Evolutionary conservation across 2,113 vertebrate species (phyloP).

Genomic region (Uropsilus gracilis): DNA sequence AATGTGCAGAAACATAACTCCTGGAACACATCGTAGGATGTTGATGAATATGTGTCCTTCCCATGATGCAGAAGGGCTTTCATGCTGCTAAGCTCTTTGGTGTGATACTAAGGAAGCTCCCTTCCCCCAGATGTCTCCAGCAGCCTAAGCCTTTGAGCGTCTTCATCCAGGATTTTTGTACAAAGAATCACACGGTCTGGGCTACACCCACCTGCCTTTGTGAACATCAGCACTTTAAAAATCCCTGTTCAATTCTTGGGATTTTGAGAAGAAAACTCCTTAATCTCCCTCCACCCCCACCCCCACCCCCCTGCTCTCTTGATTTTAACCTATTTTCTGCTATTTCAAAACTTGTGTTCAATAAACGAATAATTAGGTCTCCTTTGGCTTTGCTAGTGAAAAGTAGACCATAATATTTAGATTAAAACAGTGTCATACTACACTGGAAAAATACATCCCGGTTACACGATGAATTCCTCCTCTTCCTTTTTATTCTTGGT

Average conservation of each 20-base stretch:
- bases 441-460: constrained; percentile 74
- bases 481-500: constrained; percentile 71
- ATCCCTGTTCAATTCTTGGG: not conserved
- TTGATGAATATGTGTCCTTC: not conserved
- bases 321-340: constrained; percentile 60
- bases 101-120: not conserved
- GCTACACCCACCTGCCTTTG: not conserved
- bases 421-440: constrained; percentile 62
- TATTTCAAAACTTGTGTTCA: constrained; percentile 50
- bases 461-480: constrained; percentile 75
- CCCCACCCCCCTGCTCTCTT: not conserved
- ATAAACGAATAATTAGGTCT: constrained; percentile 63
- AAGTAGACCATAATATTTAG: constrained; percentile 67
- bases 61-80: not conserved
- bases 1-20: not conserved
- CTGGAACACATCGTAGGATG: not conserved
- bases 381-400: constrained; percentile 54
- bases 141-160: not conserved
- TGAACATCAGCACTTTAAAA: not conserved
- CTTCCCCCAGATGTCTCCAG: not conserved
- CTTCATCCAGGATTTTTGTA: not conserved
- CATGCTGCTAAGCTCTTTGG: not conserved
- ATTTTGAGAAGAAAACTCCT: constrained; percentile 41
- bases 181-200: not conserved
- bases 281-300: not conserved